Evolutionary conservation across 1,140 invertebrate species (phyloP), one percentile per base, ranked within the genome.

Genomic region (Antheraea mylitta): DNA sequence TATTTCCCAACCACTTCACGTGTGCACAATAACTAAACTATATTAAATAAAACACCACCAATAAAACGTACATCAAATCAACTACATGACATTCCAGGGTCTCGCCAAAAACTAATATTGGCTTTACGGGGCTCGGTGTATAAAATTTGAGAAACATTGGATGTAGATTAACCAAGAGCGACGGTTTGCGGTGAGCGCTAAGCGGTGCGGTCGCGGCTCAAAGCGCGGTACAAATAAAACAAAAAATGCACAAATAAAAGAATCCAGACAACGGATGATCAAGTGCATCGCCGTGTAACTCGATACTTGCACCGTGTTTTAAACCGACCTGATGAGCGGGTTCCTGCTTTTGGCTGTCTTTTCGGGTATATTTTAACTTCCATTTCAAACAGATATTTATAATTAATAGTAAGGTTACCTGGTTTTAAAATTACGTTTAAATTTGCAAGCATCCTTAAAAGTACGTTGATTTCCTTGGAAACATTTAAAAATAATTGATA

Each of bases 201-300:
- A 86, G 84, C 85, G 84, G 78, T 79, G 82, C 80, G 77, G 77
- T 77, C 61, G 80, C 65, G 74, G 75, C 71, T 82, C 83, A 85
- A 87, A 87, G 85, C 77, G 79, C 77, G 79, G 74, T 74, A 75
- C 79, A 73, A 81, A 77, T 77, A 82, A 86, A 83, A 87, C 70
- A 73, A 77, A 81, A 82, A 78, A 68, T 75, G 75, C 65, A 85
- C 80, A 90, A 90, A 89, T 85, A 88, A 85, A 89, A 85, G 80
- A 85, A 77, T 62, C 72, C 67, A 79, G 83, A 86, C 85, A 87
- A 88, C 86, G 81, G 84, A 89, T 87, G 86, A 90, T 90, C 87
- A 90, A 90, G 86, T 84, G 82, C 78, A 82, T 81, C 81, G 82
- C 77, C 74, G 82, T 89, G 86, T 90, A 90, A 90, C 78, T 68